Evolutionary conservation across 2,888 invertebrate species (phyloP), one percentile per base, ranked within the genome.

Genomic region (Dichetophora obliterata): DNA sequence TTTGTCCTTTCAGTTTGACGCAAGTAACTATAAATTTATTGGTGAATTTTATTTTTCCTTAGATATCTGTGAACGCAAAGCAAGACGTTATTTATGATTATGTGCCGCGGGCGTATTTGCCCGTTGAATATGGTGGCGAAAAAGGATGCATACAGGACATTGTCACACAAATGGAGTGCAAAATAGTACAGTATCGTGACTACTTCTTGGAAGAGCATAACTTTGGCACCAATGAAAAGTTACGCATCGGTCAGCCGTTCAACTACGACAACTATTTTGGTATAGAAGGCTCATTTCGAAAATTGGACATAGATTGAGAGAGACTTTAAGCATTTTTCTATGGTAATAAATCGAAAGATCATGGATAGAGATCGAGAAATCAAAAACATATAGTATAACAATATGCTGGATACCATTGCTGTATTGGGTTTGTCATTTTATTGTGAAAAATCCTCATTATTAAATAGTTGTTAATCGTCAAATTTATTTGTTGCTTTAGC

Each of bases 91-190:
- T 94, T 79, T 92, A 91, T 82, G 89, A 92, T 80, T 83, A 90
- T 78, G 89, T 94, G 24, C 92, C 93, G 0, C 90, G 91, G 81
- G 90, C 91, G 3, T 88, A 91, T 61, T 86, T 94, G 65, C 94
- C 94, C 0, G 86, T 85, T 9, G 94, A 94, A 84, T 94, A 93
- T 83, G 94, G 94, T 14, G 94, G 94, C 50, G 90, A 90, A 14
- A 91, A 90, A 77, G 91, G 91, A 81, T 88, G 90, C 54, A 85
- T 92, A 69, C 81, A 83, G 76, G 86, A 87, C 14, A 86, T 89
- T 6, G 84, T 86, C 22, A 80, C 82, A 11, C 73, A 81, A n/a
- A 89, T 89, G 89, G 86, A 86, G 69, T 78, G 71, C 0, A 85
- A 87, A 75, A 75, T 89, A 0, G 19, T 80, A 8, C 80, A 79